Conservation (phyloP, 2,888 invertebrate species). For the Drosophila nigricruria region DNA sequence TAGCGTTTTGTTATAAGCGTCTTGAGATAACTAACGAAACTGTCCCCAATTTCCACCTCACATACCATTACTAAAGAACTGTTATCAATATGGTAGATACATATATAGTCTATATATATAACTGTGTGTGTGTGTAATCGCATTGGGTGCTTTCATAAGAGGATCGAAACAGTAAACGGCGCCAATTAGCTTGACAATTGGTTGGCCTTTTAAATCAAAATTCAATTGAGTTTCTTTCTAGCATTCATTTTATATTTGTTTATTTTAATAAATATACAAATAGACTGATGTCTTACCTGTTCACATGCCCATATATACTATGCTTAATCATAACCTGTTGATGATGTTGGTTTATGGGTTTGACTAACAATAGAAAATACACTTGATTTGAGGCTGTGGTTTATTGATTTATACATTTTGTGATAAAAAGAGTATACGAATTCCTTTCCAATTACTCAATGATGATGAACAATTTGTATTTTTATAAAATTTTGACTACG, state of each 20-base stretch:
- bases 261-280: slow-evolving; percentile 4
- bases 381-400: background rate
- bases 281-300: slow-evolving; percentile 1
- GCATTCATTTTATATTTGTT: too few species aligned
- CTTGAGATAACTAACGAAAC: slow-evolving; percentile 14
- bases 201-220: slow-evolving; percentile 13
- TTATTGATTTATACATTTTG: background rate
- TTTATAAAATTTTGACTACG: background rate
- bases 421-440: background rate
- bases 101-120: background rate
- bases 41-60: slow-evolving; percentile 11
- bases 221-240: slow-evolving; percentile 16
- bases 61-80: background rate
- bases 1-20: slow-evolving; percentile 14
- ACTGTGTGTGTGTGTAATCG: background rate
- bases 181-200: slow-evolving; percentile 26
- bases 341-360: background rate
- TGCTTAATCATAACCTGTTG: background rate
- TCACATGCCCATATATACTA: background rate
- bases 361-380: background rate
- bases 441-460: background rate
- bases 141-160: slow-evolving; percentile 9
- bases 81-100: slow-evolving; percentile 8
- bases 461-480: background rate
- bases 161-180: slow-evolving; percentile 10